phyloP scores from a whole-genome alignment of 2,797 vertebrate genomes.

The Argya squamiceps region DNA sequence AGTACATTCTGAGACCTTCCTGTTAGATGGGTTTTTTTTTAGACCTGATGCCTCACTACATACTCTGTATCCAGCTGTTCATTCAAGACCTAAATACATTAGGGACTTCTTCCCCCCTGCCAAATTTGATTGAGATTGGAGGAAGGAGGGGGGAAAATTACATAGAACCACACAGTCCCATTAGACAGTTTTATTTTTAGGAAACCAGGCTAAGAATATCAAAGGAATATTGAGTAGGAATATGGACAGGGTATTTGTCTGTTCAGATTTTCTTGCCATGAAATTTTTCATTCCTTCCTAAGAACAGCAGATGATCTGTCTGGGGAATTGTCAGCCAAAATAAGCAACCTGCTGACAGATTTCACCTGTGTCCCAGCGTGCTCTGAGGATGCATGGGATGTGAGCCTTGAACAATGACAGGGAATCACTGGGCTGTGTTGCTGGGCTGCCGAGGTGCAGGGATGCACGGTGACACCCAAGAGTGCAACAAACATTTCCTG shows the following conservation, averaged over 20 bases:
- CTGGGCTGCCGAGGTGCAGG: neutral
- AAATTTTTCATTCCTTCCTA: neutral
- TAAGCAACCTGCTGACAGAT: neutral
- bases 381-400: neutral
- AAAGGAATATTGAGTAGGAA: neutral
- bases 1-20: neutral
- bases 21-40: neutral
- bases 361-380: neutral
- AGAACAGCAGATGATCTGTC: neutral
- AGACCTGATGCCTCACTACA: accelerated
- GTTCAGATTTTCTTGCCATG: neutral
- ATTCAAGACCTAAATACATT: neutral
- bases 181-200: slow-evolving; percentile 29
- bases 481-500: neutral
- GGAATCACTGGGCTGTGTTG: neutral
- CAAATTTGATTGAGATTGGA: neutral
- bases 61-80: neutral
- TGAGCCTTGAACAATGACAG: neutral
- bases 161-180: neutral
- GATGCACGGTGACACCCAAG: neutral
- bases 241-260: neutral
- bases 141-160: neutral
- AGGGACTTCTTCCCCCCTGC: neutral
- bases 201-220: slow-evolving; percentile 45
- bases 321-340: slow-evolving; percentile 23